Base-by-base conservation (phyloP, 2,113 vertebrate genomes). In the Bothrops jararaca region DNA sequence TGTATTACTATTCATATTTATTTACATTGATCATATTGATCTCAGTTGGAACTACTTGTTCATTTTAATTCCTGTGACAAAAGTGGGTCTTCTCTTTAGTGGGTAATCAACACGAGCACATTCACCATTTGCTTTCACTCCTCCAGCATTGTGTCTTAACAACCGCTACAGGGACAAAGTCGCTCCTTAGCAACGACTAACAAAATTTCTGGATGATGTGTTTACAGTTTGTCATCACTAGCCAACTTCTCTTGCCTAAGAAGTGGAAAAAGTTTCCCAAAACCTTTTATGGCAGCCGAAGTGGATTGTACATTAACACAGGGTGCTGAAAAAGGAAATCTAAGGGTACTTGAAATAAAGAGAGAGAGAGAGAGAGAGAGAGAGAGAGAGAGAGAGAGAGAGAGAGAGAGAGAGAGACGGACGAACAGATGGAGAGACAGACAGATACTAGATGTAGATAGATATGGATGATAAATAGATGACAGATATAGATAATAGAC, bases 131-230 rank as follows among this genome's bases (percentile, higher is more conserved):
- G 88, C 74, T 42, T 92, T 94, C 56, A 90, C 96, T 95, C 94
- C 96, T 92, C 95, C 94, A 92, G 92, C 96, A 95, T 54, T 58
- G 88, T 93, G 88, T 95, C 94, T 95, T 93, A 96, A 94, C 93
- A 95, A 91, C 91, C 95, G 89, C 85, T 0, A 0, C 3, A 54
- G 93, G 93, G 93, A 93, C 93, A 95, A 93, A 96, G 92, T 93
- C 92, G 90, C 60, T 52, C 90, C 90, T 93, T 93, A 69, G 96
- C 87, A 92, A 95, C 95, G 93, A 93, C 91, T 91, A 93, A 92
- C 92, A 89, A 91, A 94, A 90, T 92, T 95, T 94, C 95, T 95
- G 69, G 22, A 88, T 74, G 74, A 93, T 92, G 86, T 45, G 95
- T 48, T 89, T 94, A 64, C 3, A 24, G 0, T 48, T 92, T 94